Conservation (phyloP, 2,888 invertebrate species). For the Gibbula magus region DNA sequence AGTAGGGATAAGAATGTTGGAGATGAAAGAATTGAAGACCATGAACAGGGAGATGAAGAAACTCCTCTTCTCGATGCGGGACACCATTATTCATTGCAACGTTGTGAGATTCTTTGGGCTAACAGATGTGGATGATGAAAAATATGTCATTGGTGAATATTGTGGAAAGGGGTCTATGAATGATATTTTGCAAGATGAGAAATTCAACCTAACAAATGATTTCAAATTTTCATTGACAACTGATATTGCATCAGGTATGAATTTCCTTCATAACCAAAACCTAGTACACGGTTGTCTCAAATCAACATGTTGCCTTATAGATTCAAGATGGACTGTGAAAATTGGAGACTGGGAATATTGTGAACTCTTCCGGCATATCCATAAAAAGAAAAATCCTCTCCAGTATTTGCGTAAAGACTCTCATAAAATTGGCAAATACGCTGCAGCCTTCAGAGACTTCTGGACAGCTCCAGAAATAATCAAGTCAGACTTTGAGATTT, state of each 20-base stretch:
- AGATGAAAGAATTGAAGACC: conserved; percentile 40
- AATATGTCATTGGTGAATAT: conserved; percentile 61
- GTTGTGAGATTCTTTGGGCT: conserved; percentile 67
- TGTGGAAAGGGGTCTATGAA: conserved; percentile 62
- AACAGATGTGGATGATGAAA: conserved; percentile 50
- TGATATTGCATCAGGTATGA: conserved; percentile 64
- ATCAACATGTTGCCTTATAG: conserved; percentile 64
- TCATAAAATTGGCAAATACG: conserved; percentile 27
- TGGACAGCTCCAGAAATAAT: conserved; percentile 69
- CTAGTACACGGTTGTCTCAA: conserved; percentile 68
- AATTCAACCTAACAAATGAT: conserved; percentile 56
- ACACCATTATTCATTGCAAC: conserved; percentile 60
- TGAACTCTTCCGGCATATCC: conserved; percentile 39
- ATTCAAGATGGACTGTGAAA: conserved; percentile 68
- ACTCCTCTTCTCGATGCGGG: conserved; percentile 56
- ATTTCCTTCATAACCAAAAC: conserved; percentile 64
- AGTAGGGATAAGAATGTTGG: conserved; percentile 54
- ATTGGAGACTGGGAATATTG: conserved; percentile 68
- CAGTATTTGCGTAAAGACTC: conserved; percentile 31
- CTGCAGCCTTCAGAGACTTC: conserved; percentile 45
- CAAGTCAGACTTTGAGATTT: conserved; percentile 43
- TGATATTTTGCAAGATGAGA: conserved; percentile 65
- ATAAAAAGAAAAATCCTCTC: conserved; percentile 41
- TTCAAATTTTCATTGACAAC: conserved; percentile 64
- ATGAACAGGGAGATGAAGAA: conserved; percentile 42